Conservation (phyloP, 2,888 invertebrate species). For the Microctonus brassicae region DNA sequence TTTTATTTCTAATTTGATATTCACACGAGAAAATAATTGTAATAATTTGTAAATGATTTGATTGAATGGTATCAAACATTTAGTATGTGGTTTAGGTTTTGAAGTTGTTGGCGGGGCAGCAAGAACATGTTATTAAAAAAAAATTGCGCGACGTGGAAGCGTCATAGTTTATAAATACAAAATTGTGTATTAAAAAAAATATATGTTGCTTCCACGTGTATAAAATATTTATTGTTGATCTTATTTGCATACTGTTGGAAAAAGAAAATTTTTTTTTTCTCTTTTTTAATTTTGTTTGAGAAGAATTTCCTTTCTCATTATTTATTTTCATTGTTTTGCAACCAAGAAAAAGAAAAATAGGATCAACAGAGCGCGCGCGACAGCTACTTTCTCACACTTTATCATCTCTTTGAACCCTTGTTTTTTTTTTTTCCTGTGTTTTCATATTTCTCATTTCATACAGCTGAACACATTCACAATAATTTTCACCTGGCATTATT, state of each 20-base stretch:
- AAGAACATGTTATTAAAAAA: conserved; percentile 16
- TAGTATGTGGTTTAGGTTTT: conserved; percentile 41
- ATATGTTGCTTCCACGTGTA: conserved; percentile 36
- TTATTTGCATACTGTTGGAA: conserved; percentile 18
- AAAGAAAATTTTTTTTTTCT: no score
- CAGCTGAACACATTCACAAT: conserved; percentile 39
- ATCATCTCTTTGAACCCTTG: conserved; percentile 53
- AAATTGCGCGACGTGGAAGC: conserved; percentile 38
- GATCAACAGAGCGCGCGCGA: conserved; percentile 59
- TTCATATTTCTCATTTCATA: conserved; percentile 29
- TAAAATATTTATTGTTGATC: conserved; percentile 18
- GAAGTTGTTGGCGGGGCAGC: conserved; percentile 35
- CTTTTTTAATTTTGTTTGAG: not conserved
- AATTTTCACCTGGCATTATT: conserved; percentile 48
- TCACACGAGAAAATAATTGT: not conserved
- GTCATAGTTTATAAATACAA: conserved; percentile 22
- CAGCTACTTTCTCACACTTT: conserved; percentile 43
- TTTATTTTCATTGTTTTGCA: not conserved
- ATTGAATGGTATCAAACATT: conserved; percentile 41
- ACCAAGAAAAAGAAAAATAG: conserved; percentile 44
- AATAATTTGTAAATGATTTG: not conserved
- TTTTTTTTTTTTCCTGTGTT: conserved; percentile 20
- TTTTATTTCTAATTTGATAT: not conserved
- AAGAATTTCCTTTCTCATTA: not conserved
- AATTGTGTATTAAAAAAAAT: conserved; percentile 18